phyloP scores from a whole-genome alignment of 2,113 vertebrate genomes.

The Pavo muticus region DNA sequence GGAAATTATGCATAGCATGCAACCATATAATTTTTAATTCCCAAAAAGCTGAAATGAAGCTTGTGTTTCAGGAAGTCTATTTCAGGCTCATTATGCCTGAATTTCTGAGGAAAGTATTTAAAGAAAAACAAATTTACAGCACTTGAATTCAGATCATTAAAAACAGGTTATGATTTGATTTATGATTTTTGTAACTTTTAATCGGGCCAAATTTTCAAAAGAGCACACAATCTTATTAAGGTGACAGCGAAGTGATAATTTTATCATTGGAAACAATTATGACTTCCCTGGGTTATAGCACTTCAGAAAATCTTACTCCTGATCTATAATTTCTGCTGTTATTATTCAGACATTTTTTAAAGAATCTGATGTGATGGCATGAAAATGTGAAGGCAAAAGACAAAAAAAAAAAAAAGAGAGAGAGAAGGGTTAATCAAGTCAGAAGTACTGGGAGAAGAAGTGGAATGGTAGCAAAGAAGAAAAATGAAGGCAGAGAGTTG shows the following conservation, averaged over 20 bases:
- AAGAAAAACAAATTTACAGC: not conserved
- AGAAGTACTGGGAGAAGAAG: slow-evolving; percentile 51
- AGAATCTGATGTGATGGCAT: not conserved
- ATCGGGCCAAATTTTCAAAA: not conserved
- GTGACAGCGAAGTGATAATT: not conserved
- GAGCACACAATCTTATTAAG: not conserved
- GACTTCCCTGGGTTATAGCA: not conserved
- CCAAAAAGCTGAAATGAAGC: not conserved
- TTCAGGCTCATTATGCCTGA: not conserved
- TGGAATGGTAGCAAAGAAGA: slow-evolving; percentile 53
- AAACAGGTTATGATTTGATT: not conserved
- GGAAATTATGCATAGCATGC: not conserved
- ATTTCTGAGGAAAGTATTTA: slow-evolving; percentile 13
- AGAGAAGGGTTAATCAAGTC: slow-evolving; percentile 57
- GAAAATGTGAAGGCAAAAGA: slow-evolving; percentile 17
- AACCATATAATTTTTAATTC: not conserved
- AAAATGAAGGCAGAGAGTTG: slow-evolving; percentile 62
- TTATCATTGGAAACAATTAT: not conserved
- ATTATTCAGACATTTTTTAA: not conserved
- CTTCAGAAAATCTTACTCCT: not conserved
- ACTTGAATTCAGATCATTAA: slow-evolving; percentile 3
- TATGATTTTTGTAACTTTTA: slow-evolving; percentile 3
- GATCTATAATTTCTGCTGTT: not conserved
- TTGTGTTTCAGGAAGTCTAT: slow-evolving; percentile 12
- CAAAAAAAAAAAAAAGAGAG: not conserved